A percentile compares a stretch with the other conserved stretches of the same genome.
These are phyloP conservation scores for Volucella inanis DNA, from an alignment of 2,888 invertebrate species.

Conservation along the genomic window DNA sequence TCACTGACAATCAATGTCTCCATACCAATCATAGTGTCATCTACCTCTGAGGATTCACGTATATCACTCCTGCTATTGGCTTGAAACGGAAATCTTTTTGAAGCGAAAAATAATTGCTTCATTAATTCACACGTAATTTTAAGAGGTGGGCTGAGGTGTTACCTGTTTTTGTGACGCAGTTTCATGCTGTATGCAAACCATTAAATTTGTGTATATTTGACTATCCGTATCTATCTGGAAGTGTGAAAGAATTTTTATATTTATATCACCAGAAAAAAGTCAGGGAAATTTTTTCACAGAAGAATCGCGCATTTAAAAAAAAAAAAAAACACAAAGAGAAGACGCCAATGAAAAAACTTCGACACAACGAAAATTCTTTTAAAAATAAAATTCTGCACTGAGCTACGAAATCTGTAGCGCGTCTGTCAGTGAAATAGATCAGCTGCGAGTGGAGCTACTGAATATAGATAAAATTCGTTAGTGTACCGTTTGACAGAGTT, in stretches of 20 bases:
- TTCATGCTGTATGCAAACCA: conserved; percentile 40
- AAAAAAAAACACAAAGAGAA: conserved; percentile 18
- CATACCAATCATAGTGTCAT: conserved; percentile 56
- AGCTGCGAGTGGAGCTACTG: conserved; percentile 49
- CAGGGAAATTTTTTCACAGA: conserved; percentile 23
- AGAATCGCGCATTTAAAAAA: conserved; percentile 31
- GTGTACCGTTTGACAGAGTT: neutral
- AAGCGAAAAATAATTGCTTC: conserved; percentile 48
- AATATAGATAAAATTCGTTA: conserved; percentile 21
- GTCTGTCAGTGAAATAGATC: conserved; percentile 64
- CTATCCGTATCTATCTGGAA: conserved; percentile 30
- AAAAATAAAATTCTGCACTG: conserved; percentile 68
- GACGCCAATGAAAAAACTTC: conserved; percentile 19
- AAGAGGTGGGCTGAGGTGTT: conserved; percentile 37
- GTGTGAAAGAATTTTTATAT: conserved; percentile 60
- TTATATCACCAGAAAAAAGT: conserved; percentile 22
- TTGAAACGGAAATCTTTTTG: conserved; percentile 5
- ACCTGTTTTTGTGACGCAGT: conserved; percentile 59
- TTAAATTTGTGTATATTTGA: conserved; percentile 40
- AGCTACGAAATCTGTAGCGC: conserved; percentile 68
- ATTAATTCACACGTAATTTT: conserved; percentile 55
- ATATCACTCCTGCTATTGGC: conserved; percentile 32
- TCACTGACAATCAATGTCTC: conserved; percentile 50
- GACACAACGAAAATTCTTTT: conserved; percentile 43
- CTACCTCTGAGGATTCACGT: conserved; percentile 37